phyloP scores from a whole-genome alignment of 2,113 vertebrate species.

The Isurus oxyrinchus region DNA sequence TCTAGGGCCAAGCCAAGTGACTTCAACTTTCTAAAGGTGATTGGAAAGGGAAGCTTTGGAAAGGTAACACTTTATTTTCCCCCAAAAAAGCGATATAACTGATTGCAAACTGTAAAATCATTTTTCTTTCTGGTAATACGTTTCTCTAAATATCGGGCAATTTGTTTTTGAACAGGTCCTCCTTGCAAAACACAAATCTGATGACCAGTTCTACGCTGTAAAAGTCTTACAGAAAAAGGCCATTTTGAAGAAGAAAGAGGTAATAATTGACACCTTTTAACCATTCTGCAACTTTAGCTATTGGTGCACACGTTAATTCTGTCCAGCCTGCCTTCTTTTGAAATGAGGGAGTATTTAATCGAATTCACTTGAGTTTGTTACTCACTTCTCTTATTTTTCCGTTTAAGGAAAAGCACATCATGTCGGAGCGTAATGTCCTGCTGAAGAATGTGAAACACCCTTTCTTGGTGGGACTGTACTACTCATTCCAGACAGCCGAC shows the following conservation, averaged over 20 bases:
- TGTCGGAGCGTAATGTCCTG: conserved; percentile 94
- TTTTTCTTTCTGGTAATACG: background rate
- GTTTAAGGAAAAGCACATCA: conserved; percentile 92
- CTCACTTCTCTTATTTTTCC: conserved; percentile 39
- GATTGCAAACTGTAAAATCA: background rate
- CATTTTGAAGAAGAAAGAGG: conserved; percentile 97
- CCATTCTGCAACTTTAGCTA: background rate
- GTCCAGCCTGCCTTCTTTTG: background rate
- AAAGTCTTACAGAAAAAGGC: conserved; percentile 98
- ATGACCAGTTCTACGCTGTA: conserved; percentile 92
- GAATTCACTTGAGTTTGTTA: conserved; percentile 22
- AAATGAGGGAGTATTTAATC: background rate
- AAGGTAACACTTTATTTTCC: conserved; percentile 56
- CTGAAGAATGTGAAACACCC: conserved; percentile 97
- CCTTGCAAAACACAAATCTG: conserved; percentile 83
- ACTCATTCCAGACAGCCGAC: conserved; percentile 94
- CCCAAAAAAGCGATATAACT: background rate
- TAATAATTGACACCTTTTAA: conserved; percentile 45
- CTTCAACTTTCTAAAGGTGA: conserved; percentile 97
- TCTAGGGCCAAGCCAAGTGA: conserved; percentile 80
- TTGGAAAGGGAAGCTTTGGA: conserved; percentile 96
- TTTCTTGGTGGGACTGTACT: conserved; percentile 93
- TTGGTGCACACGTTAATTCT: background rate
- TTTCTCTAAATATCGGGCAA: background rate
- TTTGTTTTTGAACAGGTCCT: conserved; percentile 61